phyloP scores from a whole-genome alignment of 2,888 invertebrate species.

The Hemaris fuciformis region DNA sequence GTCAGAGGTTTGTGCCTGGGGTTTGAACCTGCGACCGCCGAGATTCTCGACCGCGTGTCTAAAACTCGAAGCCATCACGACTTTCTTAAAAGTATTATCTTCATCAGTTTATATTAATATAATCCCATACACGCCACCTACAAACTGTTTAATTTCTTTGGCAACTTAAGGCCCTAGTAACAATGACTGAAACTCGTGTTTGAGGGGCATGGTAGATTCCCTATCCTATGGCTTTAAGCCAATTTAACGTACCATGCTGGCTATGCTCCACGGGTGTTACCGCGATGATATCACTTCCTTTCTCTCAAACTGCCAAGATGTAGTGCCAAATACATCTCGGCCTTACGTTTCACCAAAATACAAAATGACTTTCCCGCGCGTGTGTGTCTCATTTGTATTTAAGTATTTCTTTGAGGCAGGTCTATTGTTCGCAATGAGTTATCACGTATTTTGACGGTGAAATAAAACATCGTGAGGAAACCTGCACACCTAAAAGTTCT shows the following conservation, averaged over 20 bases:
- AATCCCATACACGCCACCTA: too few species aligned
- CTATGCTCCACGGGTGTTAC: neutral
- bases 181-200: neutral
- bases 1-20: too few species aligned
- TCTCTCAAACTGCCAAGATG: neutral
- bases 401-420: neutral
- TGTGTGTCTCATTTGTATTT: neutral
- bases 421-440: too few species aligned
- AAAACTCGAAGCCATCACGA: too few species aligned
- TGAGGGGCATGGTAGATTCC: neutral
- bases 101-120: too few species aligned
- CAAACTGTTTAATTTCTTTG: too few species aligned
- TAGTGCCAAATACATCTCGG: neutral
- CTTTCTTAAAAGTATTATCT: too few species aligned
- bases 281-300: slow-evolving; percentile 5
- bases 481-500: too few species aligned
- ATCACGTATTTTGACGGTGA: too few species aligned
- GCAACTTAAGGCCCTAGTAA: neutral
- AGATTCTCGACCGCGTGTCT: too few species aligned
- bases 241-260: neutral
- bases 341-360: neutral
- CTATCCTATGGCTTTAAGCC: neutral
- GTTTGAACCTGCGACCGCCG: too few species aligned
- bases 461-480: too few species aligned
- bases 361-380: neutral